These are phyloP conservation scores for Stictocephala bisonia DNA, from an alignment of 2,888 invertebrate genomes.

Conservation along the genomic window DNA sequence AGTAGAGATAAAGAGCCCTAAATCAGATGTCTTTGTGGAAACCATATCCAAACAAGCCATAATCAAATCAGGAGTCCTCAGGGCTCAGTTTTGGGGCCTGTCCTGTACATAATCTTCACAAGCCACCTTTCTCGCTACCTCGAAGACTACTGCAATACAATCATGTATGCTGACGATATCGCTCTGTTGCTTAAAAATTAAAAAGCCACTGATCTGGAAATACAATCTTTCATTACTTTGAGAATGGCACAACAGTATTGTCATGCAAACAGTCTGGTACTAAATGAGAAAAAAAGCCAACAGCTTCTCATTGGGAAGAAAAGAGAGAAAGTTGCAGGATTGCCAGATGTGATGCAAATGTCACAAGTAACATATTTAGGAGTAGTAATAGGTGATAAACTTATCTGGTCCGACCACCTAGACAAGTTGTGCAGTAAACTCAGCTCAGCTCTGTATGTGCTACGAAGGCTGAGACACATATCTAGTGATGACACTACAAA, in stretches of 20 bases:
- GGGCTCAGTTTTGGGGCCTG: constrained; percentile 11
- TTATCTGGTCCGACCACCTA: constrained; percentile 30
- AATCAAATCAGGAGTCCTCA: constrained; percentile 16
- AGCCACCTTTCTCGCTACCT: constrained; percentile 3
- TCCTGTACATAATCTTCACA: constrained; percentile 1
- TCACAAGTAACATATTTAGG: constrained; percentile 18
- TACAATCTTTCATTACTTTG: constrained; percentile 15
- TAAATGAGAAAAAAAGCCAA: constrained; percentile 28
- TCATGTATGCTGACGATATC: too few species aligned
- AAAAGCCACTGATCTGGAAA: constrained; percentile 12
- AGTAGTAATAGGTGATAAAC: constrained; percentile 20
- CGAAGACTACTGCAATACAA: constrained; percentile 3
- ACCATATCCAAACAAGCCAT: neutral
- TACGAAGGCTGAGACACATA: constrained; percentile 9
- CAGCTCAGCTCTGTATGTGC: constrained; percentile 30
- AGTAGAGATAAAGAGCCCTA: constrained; percentile 8
- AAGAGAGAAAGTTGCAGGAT: neutral
- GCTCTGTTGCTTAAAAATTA: neutral
- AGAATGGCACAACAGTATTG: constrained; percentile 17
- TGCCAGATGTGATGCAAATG: too few species aligned
- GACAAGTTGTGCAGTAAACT: constrained; percentile 28
- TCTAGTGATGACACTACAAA: constrained; percentile 26
- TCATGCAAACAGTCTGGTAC: neutral
- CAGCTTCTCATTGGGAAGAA: constrained; percentile 12
- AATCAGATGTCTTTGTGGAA: constrained; percentile 3